A percentile compares a stretch with the other conserved stretches of the same genome.
phyloP scores from a whole-genome alignment of 2,797 vertebrate genomes.

The Cossypha heuglini region DNA sequence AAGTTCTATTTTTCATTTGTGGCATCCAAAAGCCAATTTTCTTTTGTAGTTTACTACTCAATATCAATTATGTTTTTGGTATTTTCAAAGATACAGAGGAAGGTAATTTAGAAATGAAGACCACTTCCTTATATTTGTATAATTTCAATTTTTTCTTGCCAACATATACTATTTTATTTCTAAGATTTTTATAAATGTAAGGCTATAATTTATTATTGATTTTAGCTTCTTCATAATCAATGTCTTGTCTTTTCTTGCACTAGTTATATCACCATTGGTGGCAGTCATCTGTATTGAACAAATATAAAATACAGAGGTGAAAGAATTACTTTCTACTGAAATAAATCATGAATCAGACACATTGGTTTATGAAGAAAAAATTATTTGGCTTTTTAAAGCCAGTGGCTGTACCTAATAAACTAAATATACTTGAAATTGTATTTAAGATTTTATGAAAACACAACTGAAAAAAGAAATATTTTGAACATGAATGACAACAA shows the following conservation, averaged over 20 bases:
- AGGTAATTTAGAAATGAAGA: neutral
- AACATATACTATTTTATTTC: neutral
- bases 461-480: neutral
- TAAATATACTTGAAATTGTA: neutral
- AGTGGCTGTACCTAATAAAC: neutral
- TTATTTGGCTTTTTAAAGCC: neutral
- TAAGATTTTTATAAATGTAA: neutral
- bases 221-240: neutral
- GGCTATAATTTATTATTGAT: neutral
- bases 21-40: neutral
- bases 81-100: neutral
- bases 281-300: neutral
- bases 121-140: neutral
- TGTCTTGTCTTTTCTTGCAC: neutral
- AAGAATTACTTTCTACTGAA: neutral
- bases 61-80: neutral
- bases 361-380: neutral
- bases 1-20: neutral
- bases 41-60: neutral
- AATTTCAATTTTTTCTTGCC: neutral
- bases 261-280: neutral
- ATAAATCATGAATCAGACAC: neutral
- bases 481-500: neutral
- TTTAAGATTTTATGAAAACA: neutral
- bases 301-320: neutral